These are phyloP conservation scores for Empis stercorea DNA, from an alignment of 2,888 invertebrate genomes.

Conservation along the genomic window DNA sequence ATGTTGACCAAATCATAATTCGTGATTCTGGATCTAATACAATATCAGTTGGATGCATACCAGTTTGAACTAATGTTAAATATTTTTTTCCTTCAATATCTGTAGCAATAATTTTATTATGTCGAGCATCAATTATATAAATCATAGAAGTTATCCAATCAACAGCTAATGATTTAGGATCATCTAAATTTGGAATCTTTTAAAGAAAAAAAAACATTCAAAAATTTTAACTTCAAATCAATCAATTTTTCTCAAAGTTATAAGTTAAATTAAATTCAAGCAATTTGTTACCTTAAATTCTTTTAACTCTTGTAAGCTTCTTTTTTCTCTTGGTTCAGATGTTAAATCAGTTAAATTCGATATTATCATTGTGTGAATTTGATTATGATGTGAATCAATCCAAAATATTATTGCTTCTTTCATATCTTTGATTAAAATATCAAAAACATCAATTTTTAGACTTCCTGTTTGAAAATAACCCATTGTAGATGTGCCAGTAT, in stretches of 20 bases:
- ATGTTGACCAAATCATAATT: slow-evolving; percentile 60
- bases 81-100: slow-evolving; percentile 33
- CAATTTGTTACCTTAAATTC: not conserved
- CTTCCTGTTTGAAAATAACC: slow-evolving; percentile 53
- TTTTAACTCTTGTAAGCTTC: not conserved
- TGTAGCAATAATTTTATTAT: slow-evolving; percentile 32
- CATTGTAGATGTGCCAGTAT: slow-evolving; percentile 38
- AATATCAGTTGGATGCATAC: slow-evolving; percentile 57
- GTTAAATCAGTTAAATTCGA: slow-evolving; percentile 16
- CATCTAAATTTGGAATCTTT: slow-evolving; percentile 42
- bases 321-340: slow-evolving; percentile 4
- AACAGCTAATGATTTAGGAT: slow-evolving; percentile 61
- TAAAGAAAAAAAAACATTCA: not conserved
- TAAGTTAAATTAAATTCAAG: not conserved
- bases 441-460: slow-evolving; percentile 46
- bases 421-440: slow-evolving; percentile 46
- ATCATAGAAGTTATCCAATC: slow-evolving; percentile 56
- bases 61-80: slow-evolving; percentile 30
- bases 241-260: not conserved
- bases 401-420: slow-evolving; percentile 33
- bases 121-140: slow-evolving; percentile 51
- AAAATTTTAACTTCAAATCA: no score
- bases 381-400: slow-evolving; percentile 36
- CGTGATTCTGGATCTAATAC: slow-evolving; percentile 50
- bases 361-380: slow-evolving; percentile 35